These are phyloP conservation scores for Galemys pyrenaicus DNA, from an alignment of 2,113 vertebrate species.

Conservation along the genomic window DNA sequence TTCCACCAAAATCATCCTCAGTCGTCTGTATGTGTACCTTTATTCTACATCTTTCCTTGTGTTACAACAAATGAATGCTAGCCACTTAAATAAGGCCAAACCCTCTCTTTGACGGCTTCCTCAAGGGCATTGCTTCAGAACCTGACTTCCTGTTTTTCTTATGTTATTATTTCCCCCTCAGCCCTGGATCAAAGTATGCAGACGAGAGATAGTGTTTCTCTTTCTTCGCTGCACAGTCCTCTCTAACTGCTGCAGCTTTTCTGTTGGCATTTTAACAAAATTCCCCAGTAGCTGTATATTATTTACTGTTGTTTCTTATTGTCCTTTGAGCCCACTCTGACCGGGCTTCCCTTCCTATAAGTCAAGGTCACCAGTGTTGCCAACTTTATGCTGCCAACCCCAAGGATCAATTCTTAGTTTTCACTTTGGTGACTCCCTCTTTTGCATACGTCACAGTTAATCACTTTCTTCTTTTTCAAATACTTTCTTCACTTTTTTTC, in stretches of 20 bases:
- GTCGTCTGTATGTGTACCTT: neutral
- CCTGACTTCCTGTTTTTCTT: neutral
- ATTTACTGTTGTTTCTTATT: slow-evolving; percentile 21
- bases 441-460: neutral
- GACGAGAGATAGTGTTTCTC: neutral
- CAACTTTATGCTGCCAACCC: neutral
- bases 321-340: neutral
- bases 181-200: neutral
- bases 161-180: neutral
- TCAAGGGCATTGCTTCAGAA: neutral
- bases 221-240: neutral
- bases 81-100: neutral
- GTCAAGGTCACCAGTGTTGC: neutral
- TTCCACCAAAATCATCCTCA: neutral
- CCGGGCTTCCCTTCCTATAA: neutral
- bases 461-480: neutral
- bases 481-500: neutral
- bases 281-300: neutral
- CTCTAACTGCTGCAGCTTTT: neutral
- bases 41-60: neutral
- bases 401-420: neutral
- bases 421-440: neutral
- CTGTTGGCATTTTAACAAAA: slow-evolving; percentile 9
- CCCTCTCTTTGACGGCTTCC: neutral
- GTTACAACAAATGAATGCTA: neutral